phyloP scores from a whole-genome alignment of 2,113 vertebrate species.

The Solea senegalensis region DNA sequence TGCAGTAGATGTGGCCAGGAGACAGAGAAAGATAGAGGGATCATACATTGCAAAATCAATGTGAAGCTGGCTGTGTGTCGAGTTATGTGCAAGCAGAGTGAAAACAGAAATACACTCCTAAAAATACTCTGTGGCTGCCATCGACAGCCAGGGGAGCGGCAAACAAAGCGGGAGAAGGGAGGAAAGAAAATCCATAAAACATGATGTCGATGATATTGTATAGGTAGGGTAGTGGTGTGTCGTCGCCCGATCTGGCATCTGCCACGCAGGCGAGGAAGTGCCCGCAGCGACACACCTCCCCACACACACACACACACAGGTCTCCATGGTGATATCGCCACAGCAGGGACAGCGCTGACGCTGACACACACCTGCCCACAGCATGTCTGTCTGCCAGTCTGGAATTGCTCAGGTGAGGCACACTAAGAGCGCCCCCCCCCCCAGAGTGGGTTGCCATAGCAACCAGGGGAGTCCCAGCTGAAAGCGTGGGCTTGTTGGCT shows the following conservation, averaged over 20 bases:
- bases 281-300: conserved; percentile 23
- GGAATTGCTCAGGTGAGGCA: conserved; percentile 64
- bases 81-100: conserved; percentile 43
- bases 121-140: conserved; percentile 53
- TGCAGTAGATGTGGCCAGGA: neutral
- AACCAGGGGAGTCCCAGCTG: conserved; percentile 50
- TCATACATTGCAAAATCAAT: conserved; percentile 56
- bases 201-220: conserved; percentile 53
- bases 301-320: neutral
- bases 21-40: conserved; percentile 15
- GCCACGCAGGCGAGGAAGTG: conserved; percentile 29
- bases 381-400: conserved; percentile 39
- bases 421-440: conserved; percentile 4
- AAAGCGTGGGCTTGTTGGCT: conserved; percentile 21
- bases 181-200: conserved; percentile 43
- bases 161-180: conserved; percentile 14
- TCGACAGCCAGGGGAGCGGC: conserved; percentile 41
- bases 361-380: conserved; percentile 42
- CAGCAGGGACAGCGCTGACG: conserved; percentile 18
- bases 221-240: conserved; percentile 43
- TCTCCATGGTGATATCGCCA: conserved; percentile 49
- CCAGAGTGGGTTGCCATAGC: conserved; percentile 54
- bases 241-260: conserved; percentile 24
- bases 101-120: conserved; percentile 50
- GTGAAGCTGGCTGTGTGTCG: conserved; percentile 49